These are phyloP conservation scores for Cyprinodon tularosa DNA, from an alignment of 2,113 vertebrate genomes.

Conservation along the genomic window DNA sequence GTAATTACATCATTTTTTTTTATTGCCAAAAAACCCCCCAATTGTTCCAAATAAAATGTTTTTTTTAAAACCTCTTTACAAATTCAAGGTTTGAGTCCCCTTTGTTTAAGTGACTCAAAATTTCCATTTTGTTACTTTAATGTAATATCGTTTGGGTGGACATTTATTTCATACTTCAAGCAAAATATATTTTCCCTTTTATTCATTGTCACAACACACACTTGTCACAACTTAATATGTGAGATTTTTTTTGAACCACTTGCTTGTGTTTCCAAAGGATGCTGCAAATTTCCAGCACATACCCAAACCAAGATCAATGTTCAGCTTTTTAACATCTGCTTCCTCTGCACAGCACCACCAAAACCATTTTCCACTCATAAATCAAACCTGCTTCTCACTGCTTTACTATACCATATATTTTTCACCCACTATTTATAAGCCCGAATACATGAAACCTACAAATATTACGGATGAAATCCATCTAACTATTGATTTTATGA, in stretches of 20 bases:
- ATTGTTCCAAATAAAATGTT: neutral
- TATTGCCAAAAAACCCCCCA: neutral
- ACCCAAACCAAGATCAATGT: neutral
- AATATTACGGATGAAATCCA: conserved; percentile 47
- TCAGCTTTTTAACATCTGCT: conserved; percentile 27
- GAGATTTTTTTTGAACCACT: neutral
- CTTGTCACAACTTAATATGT: neutral
- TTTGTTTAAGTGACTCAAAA: neutral
- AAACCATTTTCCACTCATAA: conserved; percentile 38
- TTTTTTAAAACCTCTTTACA: neutral
- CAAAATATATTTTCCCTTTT: neutral
- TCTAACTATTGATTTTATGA: conserved; percentile 47
- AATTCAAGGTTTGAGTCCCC: neutral
- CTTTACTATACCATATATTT: conserved; percentile 41
- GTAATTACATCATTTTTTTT: neutral
- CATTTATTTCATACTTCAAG: too few relatives aligned
- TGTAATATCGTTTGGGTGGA: neutral
- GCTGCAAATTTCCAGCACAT: conserved; percentile 6
- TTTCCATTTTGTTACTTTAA: neutral
- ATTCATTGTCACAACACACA: neutral
- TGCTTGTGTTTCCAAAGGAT: conserved; percentile 5
- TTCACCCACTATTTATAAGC: conserved; percentile 35
- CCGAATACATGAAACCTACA: conserved; percentile 50
- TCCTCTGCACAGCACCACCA: conserved; percentile 17
- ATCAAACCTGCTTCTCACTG: conserved; percentile 36